phyloP scores from a whole-genome alignment of 2,888 invertebrate species.

The Hirtodrosophila alboralis region DNA sequence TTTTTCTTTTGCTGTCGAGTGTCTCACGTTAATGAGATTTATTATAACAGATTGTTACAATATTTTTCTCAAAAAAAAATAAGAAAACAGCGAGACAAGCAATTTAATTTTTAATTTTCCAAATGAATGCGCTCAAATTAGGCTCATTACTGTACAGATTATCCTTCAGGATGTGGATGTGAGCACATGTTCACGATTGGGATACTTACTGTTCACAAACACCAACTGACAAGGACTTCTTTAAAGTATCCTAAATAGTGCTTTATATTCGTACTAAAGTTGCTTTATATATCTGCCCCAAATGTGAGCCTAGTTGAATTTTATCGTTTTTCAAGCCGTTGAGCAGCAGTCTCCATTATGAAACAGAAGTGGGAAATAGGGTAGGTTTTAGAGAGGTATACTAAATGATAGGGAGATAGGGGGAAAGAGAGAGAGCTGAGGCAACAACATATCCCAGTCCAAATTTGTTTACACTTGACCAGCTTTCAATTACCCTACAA shows the following conservation, averaged over 20 bases:
- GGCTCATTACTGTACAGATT: constrained; percentile 71
- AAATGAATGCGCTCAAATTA: constrained; percentile 77
- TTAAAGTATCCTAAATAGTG: constrained; percentile 50
- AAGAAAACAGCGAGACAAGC: constrained; percentile 62
- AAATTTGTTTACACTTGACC: constrained; percentile 69
- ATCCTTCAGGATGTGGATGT: constrained; percentile 41
- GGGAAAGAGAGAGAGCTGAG: not conserved
- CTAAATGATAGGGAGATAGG: not conserved
- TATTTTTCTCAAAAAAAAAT: constrained; percentile 41
- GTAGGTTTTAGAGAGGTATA: constrained; percentile 1
- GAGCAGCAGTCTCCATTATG: constrained; percentile 51
- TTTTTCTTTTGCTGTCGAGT: constrained; percentile 32
- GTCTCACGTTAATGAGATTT: constrained; percentile 69
- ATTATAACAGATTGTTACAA: constrained; percentile 62
- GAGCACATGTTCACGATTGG: constrained; percentile 15
- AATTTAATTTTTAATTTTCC: constrained; percentile 80
- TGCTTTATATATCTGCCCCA: constrained; percentile 41
- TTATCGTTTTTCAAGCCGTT: constrained; percentile 72
- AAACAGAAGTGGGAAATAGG: constrained; percentile 4
- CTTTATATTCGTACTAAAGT: constrained; percentile 10
- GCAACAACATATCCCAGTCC: constrained; percentile 29
- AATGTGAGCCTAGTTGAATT: constrained; percentile 50
- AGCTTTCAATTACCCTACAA: constrained; percentile 73
- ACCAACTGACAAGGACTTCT: constrained; percentile 5
- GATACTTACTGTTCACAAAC: constrained; percentile 6